Evolutionary conservation across 2,113 vertebrate genomes (phyloP), one percentile per base, ranked within the genome.

Genomic region (Hassar affinis): DNA sequence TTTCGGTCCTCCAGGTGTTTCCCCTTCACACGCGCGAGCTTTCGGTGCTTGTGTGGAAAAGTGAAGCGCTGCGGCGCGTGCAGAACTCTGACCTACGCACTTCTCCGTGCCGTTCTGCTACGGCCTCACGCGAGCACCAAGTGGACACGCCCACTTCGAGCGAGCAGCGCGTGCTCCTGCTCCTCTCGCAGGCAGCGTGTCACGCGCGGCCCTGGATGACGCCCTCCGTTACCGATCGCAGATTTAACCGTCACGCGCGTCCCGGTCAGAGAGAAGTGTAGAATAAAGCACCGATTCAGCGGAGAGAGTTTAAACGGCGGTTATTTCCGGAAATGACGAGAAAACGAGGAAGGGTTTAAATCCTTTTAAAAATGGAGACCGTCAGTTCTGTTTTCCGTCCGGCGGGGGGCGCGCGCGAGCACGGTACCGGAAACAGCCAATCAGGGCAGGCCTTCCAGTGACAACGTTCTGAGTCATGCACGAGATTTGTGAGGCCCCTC

Each of bases 61-160:
- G 10, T 6, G 51, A 56, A 56, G 22, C 0, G 1, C 75, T 54
- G 18, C 35, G 54, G 35, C 54, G 59, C 4, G 76, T 4, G 35
- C 54, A 9, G 59, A 78, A 78, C 12, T 42, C 20, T 11, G 30
- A 78, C 56, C 76, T 78, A 78, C 76, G 76, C 76, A 78, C 76
- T 78, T 78, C 76, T 59, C 11, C 56, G 90, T 90, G 88, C 77
- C 78, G 88, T 89, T 90, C 80, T 86, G 89, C 69, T 87, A 76
- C 79, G 85, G 90, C 79, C 88, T 90, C 89, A 87, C 64, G 45
- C 84, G 76, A 81, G 91, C 61, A n/a, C 61, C 38, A 42, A 6
- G 30, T 33, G 89, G 94, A 89, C 93, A 95, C 94, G 94, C 94
- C 94, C 94, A 94, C 94, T 92, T 86, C 79, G 56, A 90, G 88